These are phyloP conservation scores for Parotia lawesii DNA, from an alignment of 2,113 vertebrate genomes.

Conservation along the genomic window DNA sequence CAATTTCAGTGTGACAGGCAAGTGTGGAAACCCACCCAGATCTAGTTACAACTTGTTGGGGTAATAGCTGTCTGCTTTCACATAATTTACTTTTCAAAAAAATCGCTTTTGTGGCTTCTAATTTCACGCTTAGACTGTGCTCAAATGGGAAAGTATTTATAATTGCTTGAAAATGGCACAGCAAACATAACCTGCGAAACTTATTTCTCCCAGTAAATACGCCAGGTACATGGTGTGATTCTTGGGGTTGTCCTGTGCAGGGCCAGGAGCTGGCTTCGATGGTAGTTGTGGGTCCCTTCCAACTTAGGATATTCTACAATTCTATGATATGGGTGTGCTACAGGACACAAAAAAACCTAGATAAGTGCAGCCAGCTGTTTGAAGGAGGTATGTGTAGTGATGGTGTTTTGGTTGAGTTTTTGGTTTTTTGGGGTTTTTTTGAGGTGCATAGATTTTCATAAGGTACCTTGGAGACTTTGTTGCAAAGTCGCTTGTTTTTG, in stretches of 20 bases:
- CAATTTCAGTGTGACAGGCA: neutral
- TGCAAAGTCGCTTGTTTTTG: neutral
- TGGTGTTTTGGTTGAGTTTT: neutral
- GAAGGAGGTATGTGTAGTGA: neutral
- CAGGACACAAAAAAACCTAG: neutral
- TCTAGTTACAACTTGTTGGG: constrained; percentile 7
- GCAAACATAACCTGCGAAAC: neutral
- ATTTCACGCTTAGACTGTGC: neutral
- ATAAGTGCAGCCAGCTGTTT: neutral
- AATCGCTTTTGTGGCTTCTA: neutral
- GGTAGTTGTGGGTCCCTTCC: neutral
- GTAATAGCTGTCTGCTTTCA: neutral
- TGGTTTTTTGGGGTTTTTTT: neutral
- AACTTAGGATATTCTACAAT: neutral
- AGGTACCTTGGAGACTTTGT: neutral
- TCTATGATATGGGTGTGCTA: neutral
- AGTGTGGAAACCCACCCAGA: neutral
- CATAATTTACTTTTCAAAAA: neutral
- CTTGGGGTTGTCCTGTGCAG: neutral
- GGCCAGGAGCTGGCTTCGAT: neutral
- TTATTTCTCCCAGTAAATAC: neutral
- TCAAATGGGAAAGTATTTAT: neutral
- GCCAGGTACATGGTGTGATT: neutral
- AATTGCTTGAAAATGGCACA: neutral
- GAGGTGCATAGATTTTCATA: neutral